Evolutionary conservation across 2,888 invertebrate genomes (phyloP).

Genomic region (Aphodius sticticus): DNA sequence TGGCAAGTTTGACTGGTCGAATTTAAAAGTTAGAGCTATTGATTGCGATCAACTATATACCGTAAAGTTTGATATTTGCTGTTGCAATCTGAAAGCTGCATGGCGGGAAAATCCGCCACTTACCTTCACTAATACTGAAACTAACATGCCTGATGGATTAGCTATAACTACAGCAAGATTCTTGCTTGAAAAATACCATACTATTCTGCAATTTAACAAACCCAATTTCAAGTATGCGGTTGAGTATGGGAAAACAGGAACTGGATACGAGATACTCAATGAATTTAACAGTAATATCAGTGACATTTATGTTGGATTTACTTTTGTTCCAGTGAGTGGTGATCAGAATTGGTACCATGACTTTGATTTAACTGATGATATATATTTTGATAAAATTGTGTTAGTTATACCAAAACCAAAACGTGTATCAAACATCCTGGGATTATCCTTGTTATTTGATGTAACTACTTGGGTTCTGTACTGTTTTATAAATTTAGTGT

Average conservation of each 20-base stretch:
- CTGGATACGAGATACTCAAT: background rate
- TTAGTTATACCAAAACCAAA: background rate
- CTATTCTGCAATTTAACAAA: background rate
- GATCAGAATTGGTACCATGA: background rate
- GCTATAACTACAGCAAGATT: background rate
- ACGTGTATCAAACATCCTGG: background rate
- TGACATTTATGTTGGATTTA: background rate
- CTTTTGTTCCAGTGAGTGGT: background rate
- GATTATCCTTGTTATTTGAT: background rate
- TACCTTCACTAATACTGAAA: background rate
- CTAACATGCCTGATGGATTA: background rate
- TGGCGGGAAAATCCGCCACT: background rate
- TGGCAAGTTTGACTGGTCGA: background rate
- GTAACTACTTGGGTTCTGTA: background rate
- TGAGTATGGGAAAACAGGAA: background rate
- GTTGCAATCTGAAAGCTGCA: background rate
- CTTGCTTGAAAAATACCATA: background rate
- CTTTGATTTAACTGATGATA: background rate
- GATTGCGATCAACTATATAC: background rate
- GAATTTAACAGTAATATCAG: background rate
- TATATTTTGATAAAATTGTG: background rate
- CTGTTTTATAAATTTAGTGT: background rate
- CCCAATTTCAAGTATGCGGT: background rate
- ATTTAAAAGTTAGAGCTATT: background rate
- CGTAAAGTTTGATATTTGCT: background rate